Base-by-base conservation (phyloP, 2,888 invertebrate species). In the Caenorhabditis sp. region DNA sequence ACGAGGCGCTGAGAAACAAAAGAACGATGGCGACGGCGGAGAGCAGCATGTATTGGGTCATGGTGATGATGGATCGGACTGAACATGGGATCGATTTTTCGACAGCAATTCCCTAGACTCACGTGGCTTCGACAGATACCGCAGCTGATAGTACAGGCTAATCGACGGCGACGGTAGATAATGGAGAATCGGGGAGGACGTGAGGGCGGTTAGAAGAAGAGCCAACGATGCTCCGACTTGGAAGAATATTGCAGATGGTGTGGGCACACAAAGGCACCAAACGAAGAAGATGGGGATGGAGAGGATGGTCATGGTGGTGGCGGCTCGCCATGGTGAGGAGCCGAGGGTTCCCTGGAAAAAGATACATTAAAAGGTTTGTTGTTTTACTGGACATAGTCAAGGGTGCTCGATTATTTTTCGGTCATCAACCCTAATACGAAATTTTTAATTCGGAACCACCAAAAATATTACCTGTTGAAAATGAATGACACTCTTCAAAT, bases 91-190 rank as follows among this genome's bases (percentile, higher is more conserved):
- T 7, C 31, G 31, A 31, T 31, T 31, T 31, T 31, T 31, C 5
- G 4, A 31, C 31, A 31, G 31, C 7, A 31, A 31, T n/a, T n/a
- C n/a, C n/a, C n/a, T n/a, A n/a, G n/a, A 85, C 88, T 87, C 31
- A 89, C 88, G 70, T 41, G 63, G 69, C 56, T 58, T 73, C 19
- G 87, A 87, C 19, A 86, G 72, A 68, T 79, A 89, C 51, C 89
- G 24, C 64, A 87, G 70, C 38, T 87, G 85, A 72, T 82, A 80
- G 41, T 88, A 89, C 24, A 79, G 83, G n/a, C 72, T 74, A 41
- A 88, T 84, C 49, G 84, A 82, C 14, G 89, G 88, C 0, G 87
- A 88, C 2, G 88, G 88, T 26, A 89, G 84, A 74, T 89, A 88
- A 54, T 89, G 89, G 31, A 89, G 82, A 51, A 89, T 88, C 16